These are phyloP conservation scores for Terebella lapidaria DNA, from an alignment of 2,888 invertebrate genomes.

Conservation along the genomic window DNA sequence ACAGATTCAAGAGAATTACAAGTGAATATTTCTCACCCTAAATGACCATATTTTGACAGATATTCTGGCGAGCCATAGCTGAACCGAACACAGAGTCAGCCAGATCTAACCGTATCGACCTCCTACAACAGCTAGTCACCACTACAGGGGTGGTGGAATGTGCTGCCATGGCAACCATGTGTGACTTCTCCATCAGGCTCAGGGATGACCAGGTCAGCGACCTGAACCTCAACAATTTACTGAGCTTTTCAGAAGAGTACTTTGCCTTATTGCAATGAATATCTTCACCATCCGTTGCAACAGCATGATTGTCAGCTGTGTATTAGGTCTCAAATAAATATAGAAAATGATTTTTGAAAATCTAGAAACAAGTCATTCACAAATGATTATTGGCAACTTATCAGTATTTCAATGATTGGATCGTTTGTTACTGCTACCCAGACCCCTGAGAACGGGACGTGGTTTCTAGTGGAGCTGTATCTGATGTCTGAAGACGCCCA, in stretches of 20 bases:
- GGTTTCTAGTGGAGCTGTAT: constrained; percentile 34
- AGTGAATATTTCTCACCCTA: too few relatives aligned
- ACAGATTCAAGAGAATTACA: too few relatives aligned
- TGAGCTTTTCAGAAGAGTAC: too few relatives aligned
- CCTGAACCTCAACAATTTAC: too few relatives aligned
- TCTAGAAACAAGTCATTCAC: too few relatives aligned
- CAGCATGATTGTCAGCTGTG: too few relatives aligned
- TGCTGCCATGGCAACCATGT: constrained; percentile 30
- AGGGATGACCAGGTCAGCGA: constrained; percentile 35
- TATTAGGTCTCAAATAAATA: too few relatives aligned
- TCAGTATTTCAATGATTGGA: not conserved
- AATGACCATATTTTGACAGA: constrained; percentile 29
- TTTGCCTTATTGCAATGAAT: too few relatives aligned
- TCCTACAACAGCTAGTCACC: constrained; percentile 31
- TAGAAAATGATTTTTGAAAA: too few relatives aligned
- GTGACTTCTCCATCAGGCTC: constrained; percentile 35
- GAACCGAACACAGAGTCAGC: constrained; percentile 3
- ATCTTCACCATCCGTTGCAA: too few relatives aligned
- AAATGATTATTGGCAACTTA: too few relatives aligned
- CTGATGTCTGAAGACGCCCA: constrained; percentile 3
- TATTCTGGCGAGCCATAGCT: constrained; percentile 40
- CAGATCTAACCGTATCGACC: constrained; percentile 13
- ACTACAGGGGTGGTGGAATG: constrained; percentile 34
- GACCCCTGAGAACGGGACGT: constrained; percentile 41
- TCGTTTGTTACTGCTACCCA: constrained; percentile 14